These are phyloP conservation scores for Oryzias melastigma DNA, from an alignment of 2,113 vertebrate species.

Conservation along the genomic window DNA sequence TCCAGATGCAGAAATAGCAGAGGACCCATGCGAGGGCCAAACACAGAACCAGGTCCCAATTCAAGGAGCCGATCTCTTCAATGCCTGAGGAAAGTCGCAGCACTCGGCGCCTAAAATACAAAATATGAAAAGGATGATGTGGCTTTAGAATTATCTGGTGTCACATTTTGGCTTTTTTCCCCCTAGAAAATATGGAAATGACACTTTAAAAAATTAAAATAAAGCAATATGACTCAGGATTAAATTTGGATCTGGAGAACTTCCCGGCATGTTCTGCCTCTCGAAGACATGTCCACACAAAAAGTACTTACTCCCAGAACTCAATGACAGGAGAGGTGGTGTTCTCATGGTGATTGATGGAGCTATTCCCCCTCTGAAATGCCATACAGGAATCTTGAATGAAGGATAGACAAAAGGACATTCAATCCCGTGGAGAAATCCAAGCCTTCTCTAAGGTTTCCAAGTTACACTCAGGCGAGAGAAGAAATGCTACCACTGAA, in stretches of 20 bases:
- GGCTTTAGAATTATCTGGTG: not conserved
- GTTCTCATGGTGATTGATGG: conserved; percentile 69
- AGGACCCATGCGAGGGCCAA: conserved; percentile 90
- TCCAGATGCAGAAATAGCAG: conserved; percentile 98
- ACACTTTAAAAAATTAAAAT: not conserved
- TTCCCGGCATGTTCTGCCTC: conserved; percentile 73
- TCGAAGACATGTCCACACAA: conserved; percentile 71
- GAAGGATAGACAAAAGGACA: conserved; percentile 54
- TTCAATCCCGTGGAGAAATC: conserved; percentile 60
- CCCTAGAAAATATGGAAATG: not conserved
- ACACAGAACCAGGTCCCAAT: conserved; percentile 91
- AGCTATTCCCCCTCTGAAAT: conserved; percentile 77
- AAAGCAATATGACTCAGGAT: too few species aligned
- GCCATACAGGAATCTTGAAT: conserved; percentile 76
- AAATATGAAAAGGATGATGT: not conserved
- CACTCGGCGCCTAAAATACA: conserved; percentile 80
- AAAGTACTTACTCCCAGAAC: conserved; percentile 80
- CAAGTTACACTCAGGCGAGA: conserved; percentile 54
- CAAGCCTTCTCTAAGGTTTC: conserved; percentile 57
- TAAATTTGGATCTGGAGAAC: not conserved
- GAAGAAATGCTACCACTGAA: conserved; percentile 45
- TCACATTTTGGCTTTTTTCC: not conserved
- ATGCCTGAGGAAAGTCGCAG: conserved; percentile 90
- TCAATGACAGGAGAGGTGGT: conserved; percentile 80
- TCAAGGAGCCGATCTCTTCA: conserved; percentile 85